Percentiles rank a stretch among this genome's conserved stretches.
These are phyloP conservation scores for Urocolius indicus DNA, from an alignment of 2,113 vertebrate genomes.

Conservation along the genomic window DNA sequence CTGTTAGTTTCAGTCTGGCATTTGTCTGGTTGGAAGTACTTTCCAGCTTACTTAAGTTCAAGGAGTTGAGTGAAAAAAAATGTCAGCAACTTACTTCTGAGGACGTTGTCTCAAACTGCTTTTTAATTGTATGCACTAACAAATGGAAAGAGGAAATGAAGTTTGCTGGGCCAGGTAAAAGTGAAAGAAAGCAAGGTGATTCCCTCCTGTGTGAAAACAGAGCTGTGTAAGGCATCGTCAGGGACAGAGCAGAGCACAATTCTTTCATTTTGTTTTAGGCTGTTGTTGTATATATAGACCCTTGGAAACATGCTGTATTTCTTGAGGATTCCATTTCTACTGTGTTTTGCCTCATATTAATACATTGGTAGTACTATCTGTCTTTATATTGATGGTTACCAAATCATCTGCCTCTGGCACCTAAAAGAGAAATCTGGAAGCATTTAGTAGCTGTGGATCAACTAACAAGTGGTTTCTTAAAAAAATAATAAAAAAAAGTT, in stretches of 20 bases:
- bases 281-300: background rate
- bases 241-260: background rate
- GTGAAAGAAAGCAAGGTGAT: background rate
- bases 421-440: background rate
- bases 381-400: background rate
- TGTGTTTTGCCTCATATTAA: background rate
- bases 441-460: background rate
- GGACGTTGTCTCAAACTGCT: background rate
- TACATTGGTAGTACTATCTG: background rate
- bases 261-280: background rate
- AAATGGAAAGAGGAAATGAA: background rate
- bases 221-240: background rate
- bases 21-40: conserved; percentile 5
- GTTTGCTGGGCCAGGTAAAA: background rate
- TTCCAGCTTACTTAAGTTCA: background rate
- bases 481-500: background rate
- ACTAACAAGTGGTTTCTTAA: background rate
- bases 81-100: background rate
- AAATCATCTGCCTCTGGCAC: background rate
- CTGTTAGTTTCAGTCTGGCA: background rate
- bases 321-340: background rate
- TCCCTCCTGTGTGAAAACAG: background rate
- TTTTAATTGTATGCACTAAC: background rate
- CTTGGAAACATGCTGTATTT: background rate
- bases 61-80: background rate